Conservation (phyloP, 2,113 vertebrate species). For the Vidua chalybeata region DNA sequence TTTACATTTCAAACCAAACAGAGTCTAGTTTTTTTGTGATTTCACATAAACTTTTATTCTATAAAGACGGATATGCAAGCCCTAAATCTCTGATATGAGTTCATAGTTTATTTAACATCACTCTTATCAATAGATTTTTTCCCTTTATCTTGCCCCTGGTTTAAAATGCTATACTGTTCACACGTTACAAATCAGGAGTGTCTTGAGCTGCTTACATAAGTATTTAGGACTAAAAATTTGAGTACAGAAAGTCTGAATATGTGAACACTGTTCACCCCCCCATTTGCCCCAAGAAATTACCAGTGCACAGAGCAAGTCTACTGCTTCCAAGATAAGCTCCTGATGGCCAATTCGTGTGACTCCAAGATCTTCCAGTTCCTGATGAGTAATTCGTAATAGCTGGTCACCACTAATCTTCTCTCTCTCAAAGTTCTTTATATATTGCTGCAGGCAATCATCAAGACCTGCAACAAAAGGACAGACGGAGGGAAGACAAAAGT, state of each 20-base stretch:
- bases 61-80: neutral
- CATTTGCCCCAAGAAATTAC: constrained; percentile 69
- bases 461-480: constrained; percentile 79
- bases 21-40: neutral
- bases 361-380: constrained; percentile 95
- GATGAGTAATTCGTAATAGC: constrained; percentile 93
- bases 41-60: constrained; percentile 1
- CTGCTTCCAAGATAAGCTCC: constrained; percentile 96
- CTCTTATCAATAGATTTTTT: neutral
- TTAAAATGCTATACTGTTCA: neutral
- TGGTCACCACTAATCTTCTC: constrained; percentile 95
- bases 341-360: constrained; percentile 96
- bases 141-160: neutral
- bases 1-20: constrained; percentile 10
- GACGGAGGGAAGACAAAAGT: neutral
- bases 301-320: constrained; percentile 94
- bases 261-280: neutral
- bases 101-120: constrained; percentile 7
- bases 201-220: neutral
- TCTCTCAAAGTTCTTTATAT: constrained; percentile 95
- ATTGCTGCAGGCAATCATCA: constrained; percentile 96
- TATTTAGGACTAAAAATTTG: neutral
- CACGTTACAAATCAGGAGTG: neutral
- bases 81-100: neutral
- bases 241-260: neutral